A percentile compares a stretch with the other conserved stretches of the same genome.
Conservation (phyloP, 2,113 vertebrate species). For the Ictalurus furcatus region DNA sequence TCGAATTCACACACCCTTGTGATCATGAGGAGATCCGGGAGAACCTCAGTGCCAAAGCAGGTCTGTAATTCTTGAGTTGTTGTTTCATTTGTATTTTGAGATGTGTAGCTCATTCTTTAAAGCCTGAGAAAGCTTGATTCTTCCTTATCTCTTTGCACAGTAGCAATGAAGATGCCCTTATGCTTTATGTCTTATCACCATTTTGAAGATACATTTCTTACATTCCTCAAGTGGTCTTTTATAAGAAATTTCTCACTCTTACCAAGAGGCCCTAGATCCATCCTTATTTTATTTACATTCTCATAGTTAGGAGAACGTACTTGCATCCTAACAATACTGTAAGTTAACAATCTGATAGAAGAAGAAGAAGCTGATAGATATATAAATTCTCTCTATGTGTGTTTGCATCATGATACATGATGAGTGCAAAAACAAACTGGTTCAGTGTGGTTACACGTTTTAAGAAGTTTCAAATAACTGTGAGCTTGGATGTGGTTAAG, state of each 20-base stretch:
- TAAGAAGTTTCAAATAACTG: not conserved
- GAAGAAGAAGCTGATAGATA: not conserved
- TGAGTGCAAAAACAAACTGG: not conserved
- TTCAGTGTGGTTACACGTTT: not conserved
- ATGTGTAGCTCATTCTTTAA: not conserved
- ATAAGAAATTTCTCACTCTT: not conserved
- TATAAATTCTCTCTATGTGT: not conserved
- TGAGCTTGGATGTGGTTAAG: not conserved
- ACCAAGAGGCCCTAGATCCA: not conserved
- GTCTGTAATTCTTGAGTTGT: constrained; percentile 58
- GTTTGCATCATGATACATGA: not conserved
- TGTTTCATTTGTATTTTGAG: constrained; percentile 8
- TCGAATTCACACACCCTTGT: constrained; percentile 93
- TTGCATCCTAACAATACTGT: not conserved
- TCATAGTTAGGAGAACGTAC: not conserved
- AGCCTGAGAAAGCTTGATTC: not conserved
- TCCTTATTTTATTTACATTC: not conserved
- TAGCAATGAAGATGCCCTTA: not conserved
- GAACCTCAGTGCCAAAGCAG: constrained; percentile 83
- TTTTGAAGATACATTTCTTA: constrained; percentile 37
- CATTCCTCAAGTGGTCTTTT: constrained; percentile 28
- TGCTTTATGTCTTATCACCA: constrained; percentile 17
- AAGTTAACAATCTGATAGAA: not conserved
- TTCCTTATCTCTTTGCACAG: not conserved
- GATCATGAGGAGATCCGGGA: constrained; percentile 92